phyloP scores from a whole-genome alignment of 1,140 invertebrate genomes.

The Geopemphigus sp. region DNA sequence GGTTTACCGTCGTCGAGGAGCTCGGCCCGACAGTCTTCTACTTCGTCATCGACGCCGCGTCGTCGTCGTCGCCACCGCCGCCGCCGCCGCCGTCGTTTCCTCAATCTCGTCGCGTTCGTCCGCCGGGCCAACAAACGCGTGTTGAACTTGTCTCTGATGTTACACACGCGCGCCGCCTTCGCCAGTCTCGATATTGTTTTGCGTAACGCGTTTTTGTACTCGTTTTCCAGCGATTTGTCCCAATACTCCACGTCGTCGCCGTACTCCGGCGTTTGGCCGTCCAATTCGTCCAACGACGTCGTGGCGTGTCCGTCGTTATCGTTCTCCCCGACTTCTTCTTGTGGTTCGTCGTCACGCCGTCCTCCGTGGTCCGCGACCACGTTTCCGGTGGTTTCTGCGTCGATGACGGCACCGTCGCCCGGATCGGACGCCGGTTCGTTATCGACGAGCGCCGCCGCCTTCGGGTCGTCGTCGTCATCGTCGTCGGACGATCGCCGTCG shows the following conservation, averaged over 20 bases:
- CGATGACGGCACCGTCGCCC: too few species aligned
- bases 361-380: too few species aligned
- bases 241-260: neutral
- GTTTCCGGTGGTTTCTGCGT: too few species aligned
- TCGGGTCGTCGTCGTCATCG: neutral
- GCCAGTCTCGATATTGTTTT: slow-evolving; percentile 29
- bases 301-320: neutral
- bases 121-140: neutral
- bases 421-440: neutral
- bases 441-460: too few species aligned
- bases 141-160: slow-evolving; percentile 10
- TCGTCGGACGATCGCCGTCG: neutral
- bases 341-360: too few species aligned
- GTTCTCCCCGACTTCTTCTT: too few species aligned
- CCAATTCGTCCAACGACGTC: neutral
- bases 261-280: neutral
- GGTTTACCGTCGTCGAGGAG: neutral
- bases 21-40: too few species aligned
- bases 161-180: neutral
- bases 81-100: neutral
- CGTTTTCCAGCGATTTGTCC: slow-evolving; percentile 35
- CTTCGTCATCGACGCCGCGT: neutral
- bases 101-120: neutral
- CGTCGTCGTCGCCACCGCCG: neutral
- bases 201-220: slow-evolving; percentile 21